Percentiles rank a stretch among this genome's conserved stretches.
phyloP scores from a whole-genome alignment of 2,888 invertebrate species.

The Conistra vaccinii region DNA sequence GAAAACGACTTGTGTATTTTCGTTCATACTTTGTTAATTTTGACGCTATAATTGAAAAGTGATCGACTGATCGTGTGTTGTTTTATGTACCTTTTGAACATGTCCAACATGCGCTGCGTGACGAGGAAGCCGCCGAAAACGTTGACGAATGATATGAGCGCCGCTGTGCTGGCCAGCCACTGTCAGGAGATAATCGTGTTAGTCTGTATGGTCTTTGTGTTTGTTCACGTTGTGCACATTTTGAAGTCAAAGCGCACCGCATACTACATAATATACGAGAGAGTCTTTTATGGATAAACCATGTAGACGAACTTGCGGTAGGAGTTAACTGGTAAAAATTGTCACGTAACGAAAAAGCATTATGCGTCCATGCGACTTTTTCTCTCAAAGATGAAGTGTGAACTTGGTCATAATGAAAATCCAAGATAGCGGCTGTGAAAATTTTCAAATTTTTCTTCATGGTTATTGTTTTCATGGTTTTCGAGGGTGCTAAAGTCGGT shows the following conservation, averaged over 20 bases:
- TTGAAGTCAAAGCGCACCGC: neutral
- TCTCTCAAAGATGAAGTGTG: no score
- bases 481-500: no score
- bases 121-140: conserved; percentile 97
- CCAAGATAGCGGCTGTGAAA: no score
- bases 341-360: no score
- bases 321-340: no score
- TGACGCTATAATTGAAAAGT: neutral
- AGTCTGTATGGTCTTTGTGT: conserved; percentile 15
- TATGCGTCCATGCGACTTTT: no score
- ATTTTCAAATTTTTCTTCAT: no score
- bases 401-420: no score
- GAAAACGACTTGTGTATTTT: neutral
- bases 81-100: conserved; percentile 94
- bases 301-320: neutral
- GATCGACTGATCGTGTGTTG: neutral
- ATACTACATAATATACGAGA: neutral
- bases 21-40: neutral
- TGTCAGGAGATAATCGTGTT: conserved; percentile 74
- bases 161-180: conserved; percentile 95
- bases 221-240: neutral
- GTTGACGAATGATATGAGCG: conserved; percentile 97
- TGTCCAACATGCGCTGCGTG: conserved; percentile 97
- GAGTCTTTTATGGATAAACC: neutral
- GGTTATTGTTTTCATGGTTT: no score